Evolutionary conservation across 2,797 vertebrate species (phyloP), one percentile per base, ranked within the genome.

Genomic region (Acanthiza pusilla): DNA sequence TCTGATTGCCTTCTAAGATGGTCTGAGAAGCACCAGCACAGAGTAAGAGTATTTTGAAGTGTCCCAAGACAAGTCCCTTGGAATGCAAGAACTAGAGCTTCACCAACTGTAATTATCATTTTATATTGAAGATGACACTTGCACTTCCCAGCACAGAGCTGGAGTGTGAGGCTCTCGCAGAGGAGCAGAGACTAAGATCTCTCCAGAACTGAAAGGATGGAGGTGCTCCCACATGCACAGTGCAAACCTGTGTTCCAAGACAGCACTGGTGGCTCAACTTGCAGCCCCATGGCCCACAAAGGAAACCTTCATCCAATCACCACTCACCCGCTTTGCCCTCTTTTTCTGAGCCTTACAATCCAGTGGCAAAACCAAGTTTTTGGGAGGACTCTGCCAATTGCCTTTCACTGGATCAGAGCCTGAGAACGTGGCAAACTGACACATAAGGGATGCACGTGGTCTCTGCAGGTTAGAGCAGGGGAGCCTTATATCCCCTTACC

Each of bases 381-480:
- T 17, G 21, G 15, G 9, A 76, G 21, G 0, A 4, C 29, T 62
- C 14, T 62, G n/a, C 19, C 63, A 47, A 5, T 6, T 43, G 23
- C 7, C 11, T 73, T 62, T 57, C 45, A 16, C 21, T 14, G 22
- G 10, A 23, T 50, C 16, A 61, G 76, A 68, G 60, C 27, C 34
- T 36, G 22, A 68, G 42, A 27, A 40, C 15, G 36, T 42, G 18
- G 53, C 68, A 38, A 21, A 43, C 23, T 20, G 26, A 38, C 8
- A 36, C 36, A 10, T 16, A 2, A 7, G 1, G 42, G 32, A 50
- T 67, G 50, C 42, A 55, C 2, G 0, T 11, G 16, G 2, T 45
- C 30, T 51, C 40, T 50, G 10, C 19, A 29, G 23, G n/a, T 27
- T 25, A 38, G 11, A n/a, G 43, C 13, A 43, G 25, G 5, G 13